Percentiles rank a stretch among this genome's conserved stretches.
phyloP scores from a whole-genome alignment of 2,888 invertebrate genomes.

The Brachyopa scutellaris region DNA sequence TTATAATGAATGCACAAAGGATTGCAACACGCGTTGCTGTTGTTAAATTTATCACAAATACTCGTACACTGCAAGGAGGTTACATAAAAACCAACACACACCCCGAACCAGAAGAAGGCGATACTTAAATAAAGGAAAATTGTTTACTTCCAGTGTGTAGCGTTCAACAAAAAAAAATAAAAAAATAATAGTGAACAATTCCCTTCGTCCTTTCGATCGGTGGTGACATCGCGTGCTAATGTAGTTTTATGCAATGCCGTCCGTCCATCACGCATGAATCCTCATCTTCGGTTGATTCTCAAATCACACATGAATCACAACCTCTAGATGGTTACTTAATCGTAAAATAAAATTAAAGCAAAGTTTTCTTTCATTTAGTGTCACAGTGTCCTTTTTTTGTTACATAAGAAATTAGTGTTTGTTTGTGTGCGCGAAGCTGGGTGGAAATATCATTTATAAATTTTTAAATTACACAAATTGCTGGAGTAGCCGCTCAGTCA shows the following conservation, averaged over 20 bases:
- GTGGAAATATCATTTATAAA: constrained; percentile 52
- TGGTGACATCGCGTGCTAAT: constrained; percentile 50
- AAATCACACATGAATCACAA: constrained; percentile 54
- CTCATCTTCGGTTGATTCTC: constrained; percentile 38
- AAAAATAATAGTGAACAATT: not conserved
- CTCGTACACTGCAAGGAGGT: constrained; percentile 41
- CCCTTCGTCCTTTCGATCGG: constrained; percentile 1
- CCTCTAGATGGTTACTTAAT: constrained; percentile 66
- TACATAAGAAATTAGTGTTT: constrained; percentile 50
- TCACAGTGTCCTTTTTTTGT: constrained; percentile 17
- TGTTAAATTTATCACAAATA: constrained; percentile 44
- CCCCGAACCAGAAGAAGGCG: constrained; percentile 14
- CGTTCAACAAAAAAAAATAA: not conserved
- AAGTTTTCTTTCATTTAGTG: not conserved
- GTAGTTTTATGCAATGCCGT: constrained; percentile 46
- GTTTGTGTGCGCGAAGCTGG: constrained; percentile 8
- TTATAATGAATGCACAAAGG: constrained; percentile 59
- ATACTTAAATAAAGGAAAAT: constrained; percentile 20
- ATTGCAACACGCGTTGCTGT: constrained; percentile 62
- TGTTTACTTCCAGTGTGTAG: constrained; percentile 44
- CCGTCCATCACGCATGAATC: constrained; percentile 61
- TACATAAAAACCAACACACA: constrained; percentile 69
- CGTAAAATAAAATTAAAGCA: constrained; percentile 39
- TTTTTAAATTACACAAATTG: constrained; percentile 59
- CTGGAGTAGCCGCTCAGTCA: not conserved